Percentiles rank a stretch among this genome's conserved stretches.
These are phyloP conservation scores for Corythornis madagascariensis DNA, from an alignment of 2,113 vertebrate genomes.

Conservation along the genomic window DNA sequence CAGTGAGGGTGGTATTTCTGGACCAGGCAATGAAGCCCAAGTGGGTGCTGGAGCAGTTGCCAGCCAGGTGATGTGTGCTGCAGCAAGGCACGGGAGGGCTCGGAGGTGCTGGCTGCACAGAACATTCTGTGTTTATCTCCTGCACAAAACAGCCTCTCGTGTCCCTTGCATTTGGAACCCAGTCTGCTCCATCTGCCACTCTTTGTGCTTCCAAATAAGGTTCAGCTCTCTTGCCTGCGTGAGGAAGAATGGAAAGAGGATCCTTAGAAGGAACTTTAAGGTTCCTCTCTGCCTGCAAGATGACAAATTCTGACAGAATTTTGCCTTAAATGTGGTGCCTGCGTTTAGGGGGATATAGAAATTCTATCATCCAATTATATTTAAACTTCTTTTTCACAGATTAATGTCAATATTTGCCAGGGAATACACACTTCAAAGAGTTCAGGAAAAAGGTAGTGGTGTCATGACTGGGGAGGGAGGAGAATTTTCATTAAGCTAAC, in stretches of 20 bases:
- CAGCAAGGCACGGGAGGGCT: not conserved
- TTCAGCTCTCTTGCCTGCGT: not conserved
- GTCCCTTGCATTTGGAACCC: conserved; percentile 35
- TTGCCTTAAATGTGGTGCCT: not conserved
- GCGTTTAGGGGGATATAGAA: not conserved
- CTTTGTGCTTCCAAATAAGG: not conserved
- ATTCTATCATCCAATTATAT: not conserved
- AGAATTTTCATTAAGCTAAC: not conserved
- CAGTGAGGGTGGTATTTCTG: not conserved
- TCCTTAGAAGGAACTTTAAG: not conserved
- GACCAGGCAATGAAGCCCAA: not conserved
- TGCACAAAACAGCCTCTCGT: not conserved
- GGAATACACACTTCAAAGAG: not conserved
- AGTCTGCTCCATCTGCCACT: conserved; percentile 19
- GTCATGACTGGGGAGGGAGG: not conserved
- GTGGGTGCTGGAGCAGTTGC: not conserved
- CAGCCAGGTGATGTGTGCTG: not conserved
- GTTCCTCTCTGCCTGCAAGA: not conserved
- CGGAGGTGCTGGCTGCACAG: not conserved
- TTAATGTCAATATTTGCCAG: not conserved
- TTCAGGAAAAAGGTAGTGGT: not conserved
- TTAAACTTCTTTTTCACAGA: not conserved
- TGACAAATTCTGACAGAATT: not conserved
- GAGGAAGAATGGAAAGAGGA: not conserved
- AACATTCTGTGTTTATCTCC: not conserved